phyloP scores from a whole-genome alignment of 2,113 vertebrate species.

The Cyanistes caeruleus region DNA sequence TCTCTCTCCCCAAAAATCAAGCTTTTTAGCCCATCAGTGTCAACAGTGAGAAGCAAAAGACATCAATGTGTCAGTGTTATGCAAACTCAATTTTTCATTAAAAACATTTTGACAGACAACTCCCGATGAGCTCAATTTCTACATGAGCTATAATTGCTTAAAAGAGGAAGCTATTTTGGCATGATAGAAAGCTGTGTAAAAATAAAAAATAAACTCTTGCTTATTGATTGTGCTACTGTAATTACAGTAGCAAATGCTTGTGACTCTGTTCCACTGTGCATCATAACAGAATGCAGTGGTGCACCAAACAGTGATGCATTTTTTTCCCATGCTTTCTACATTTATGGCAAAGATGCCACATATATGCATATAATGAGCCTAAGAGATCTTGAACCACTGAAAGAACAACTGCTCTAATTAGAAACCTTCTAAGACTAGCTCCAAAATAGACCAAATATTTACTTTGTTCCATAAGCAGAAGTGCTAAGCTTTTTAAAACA shows the following conservation, averaged over 20 bases:
- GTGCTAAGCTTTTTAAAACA: background rate
- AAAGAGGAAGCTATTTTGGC: background rate
- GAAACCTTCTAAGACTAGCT: background rate
- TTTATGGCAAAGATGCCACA: background rate
- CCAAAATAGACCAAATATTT: background rate
- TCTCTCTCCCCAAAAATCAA: background rate
- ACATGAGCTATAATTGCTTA: background rate
- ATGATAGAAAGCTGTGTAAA: background rate
- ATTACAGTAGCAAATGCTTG: background rate
- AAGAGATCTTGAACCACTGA: background rate
- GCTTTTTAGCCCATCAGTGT: conserved; percentile 5
- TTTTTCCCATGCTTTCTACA: background rate
- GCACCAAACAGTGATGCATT: background rate
- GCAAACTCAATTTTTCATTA: conserved; percentile 28
- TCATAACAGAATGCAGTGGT: background rate
- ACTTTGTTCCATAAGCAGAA: background rate
- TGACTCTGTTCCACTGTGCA: background rate
- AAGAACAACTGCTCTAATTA: background rate
- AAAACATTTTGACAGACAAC: conserved; percentile 41
- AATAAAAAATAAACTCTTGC: background rate
- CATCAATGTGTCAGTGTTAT: background rate
- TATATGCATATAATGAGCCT: background rate
- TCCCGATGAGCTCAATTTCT: background rate
- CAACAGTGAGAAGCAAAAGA: conserved; percentile 15
- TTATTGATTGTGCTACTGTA: background rate